Evolutionary conservation across 2,113 vertebrate species (phyloP).

Genomic region (Embiotoca jacksoni): DNA sequence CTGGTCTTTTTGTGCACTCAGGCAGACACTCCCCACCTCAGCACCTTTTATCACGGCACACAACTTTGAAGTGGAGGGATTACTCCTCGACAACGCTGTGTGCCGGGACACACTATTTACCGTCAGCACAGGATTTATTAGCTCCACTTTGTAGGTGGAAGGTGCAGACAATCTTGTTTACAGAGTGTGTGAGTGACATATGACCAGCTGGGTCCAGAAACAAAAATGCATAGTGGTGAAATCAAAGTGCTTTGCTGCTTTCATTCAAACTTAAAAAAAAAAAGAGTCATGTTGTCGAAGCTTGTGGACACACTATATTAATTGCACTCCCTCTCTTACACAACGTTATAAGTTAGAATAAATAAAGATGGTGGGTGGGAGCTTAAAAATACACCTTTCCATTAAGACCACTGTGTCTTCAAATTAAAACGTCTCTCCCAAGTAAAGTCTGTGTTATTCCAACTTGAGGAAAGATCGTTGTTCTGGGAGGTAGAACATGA

Average conservation of each 20-base stretch:
- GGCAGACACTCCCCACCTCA: slow-evolving; percentile 57
- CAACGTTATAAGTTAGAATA: slow-evolving; percentile 36
- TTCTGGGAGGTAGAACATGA: too few species aligned
- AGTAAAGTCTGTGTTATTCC: neutral
- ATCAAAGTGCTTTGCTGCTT: slow-evolving; percentile 1
- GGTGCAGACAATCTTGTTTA: slow-evolving; percentile 57
- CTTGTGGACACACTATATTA: too few species aligned
- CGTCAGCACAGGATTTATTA: slow-evolving; percentile 75
- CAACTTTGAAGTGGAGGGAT: slow-evolving; percentile 72
- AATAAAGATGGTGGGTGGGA: slow-evolving; percentile 23
- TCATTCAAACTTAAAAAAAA: neutral
- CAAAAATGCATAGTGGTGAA: neutral
- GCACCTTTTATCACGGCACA: slow-evolving; percentile 62
- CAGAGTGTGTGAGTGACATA: slow-evolving; percentile 24
- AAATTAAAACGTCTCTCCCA: too few species aligned
- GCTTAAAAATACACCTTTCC: slow-evolving; percentile 9
- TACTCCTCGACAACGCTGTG: slow-evolving; percentile 36
- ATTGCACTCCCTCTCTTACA: neutral
- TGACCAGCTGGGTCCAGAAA: slow-evolving; percentile 21
- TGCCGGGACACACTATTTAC: slow-evolving; percentile 54
- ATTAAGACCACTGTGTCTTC: too few species aligned
- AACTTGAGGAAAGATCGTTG: neutral
- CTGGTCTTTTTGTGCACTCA: slow-evolving; percentile 58
- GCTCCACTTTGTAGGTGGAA: slow-evolving; percentile 63
- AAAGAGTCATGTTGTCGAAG: too few species aligned